Base-by-base conservation (phyloP, 2,113 vertebrate species). In the Siniperca chuatsi region DNA sequence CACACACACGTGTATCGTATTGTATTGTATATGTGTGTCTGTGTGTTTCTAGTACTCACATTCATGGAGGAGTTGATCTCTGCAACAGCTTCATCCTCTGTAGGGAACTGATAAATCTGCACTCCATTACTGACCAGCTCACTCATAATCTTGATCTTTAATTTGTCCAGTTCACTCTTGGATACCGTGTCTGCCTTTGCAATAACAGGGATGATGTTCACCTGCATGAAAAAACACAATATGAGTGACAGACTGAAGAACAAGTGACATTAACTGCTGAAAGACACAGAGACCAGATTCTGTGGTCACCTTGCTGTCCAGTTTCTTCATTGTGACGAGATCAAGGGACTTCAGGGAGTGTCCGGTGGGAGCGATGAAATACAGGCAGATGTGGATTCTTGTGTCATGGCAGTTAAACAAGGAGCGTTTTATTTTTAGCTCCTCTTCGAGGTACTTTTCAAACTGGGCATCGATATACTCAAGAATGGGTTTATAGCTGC, bases 111-210 rank as follows among this genome's bases (percentile, higher is more conserved):
- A 78, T 99, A 99, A 87, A 99, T 98, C 94, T 99, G 98, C 74
- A 99, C 97, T 0, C 98, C 98, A 0, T 99, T 99, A 93, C 97
- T 99, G 86, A 98, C 97, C 93, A 99, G 94, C 94, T 99, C 98
- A 0, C 97, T 98, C 98, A 99, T 99, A 37, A 99, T 97, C 95
- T 98, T 99, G 75, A 98, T 98, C 94, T 99, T 99, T 85, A 99
- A 97, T 91, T 98, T 99, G 89, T 99, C 97, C 72, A 99, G 87
- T 79, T 99, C 98, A 0, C 96, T 97, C 92, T 97, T 99, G 81
- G 98, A 99, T 82, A 99, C 96, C 13, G 97, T 98, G 93, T 99
- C 98, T 9, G 98, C 97, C 89, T 99, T 99, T 67, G 98, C 98
- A n/a, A 99, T 98, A 8, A 99, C 96, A 0, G 98, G 98, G 90